A percentile compares a stretch with the other conserved stretches of the same genome.
Conservation (phyloP, 1,140 invertebrate genomes). For the Cardiocondyla obscurior region DNA sequence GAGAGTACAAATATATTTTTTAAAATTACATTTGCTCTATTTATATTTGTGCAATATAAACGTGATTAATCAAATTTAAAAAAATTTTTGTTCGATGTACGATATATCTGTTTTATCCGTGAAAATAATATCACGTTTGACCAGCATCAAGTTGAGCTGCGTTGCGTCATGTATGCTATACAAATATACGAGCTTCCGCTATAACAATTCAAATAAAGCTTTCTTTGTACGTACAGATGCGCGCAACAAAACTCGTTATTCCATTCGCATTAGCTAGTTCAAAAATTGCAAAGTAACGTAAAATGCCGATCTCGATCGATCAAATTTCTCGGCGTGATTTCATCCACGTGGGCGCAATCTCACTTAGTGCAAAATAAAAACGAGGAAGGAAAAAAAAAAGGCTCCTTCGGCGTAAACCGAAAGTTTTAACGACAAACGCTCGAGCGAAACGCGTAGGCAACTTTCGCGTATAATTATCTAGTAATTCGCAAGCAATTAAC, state of each 20-base stretch:
- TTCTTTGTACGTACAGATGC: background rate
- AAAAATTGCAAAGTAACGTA: background rate
- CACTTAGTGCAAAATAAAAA: background rate
- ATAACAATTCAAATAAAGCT: background rate
- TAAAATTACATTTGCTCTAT: background rate
- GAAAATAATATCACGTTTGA: background rate
- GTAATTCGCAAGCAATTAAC: constrained; percentile 21
- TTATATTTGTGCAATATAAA: background rate
- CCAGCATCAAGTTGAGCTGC: background rate
- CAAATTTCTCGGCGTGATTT: constrained; percentile 24
- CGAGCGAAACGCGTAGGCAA: background rate
- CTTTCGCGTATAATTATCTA: constrained; percentile 24
- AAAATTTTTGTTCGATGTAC: background rate
- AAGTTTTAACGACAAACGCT: background rate
- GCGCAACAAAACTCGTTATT: background rate
- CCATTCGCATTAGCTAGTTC: background rate
- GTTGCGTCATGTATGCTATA: background rate
- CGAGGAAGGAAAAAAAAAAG: background rate
- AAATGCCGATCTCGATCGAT: constrained; percentile 18
- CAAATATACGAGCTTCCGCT: background rate
- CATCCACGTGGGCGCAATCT: background rate
- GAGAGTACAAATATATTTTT: background rate
- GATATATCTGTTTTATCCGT: background rate
- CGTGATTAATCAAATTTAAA: background rate
- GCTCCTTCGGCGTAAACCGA: too few species aligned